Percentiles rank a stretch among this genome's conserved stretches.
These are phyloP conservation scores for Tautogolabrus adspersus DNA, from an alignment of 2,113 vertebrate species.

Conservation along the genomic window DNA sequence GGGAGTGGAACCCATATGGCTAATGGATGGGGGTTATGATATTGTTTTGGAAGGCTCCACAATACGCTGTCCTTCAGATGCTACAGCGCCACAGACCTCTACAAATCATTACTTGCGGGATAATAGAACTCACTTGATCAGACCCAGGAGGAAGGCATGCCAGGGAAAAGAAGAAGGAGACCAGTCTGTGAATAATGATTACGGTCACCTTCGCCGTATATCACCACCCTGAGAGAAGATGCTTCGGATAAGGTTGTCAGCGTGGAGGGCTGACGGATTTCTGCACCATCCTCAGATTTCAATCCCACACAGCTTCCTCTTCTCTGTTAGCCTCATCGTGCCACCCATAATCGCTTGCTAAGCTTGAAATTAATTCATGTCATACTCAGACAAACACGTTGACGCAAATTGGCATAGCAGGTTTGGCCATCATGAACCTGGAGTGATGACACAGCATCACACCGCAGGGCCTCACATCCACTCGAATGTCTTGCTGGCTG, in stretches of 20 bases:
- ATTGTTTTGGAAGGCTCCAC: constrained; percentile 72
- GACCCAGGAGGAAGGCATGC: constrained; percentile 52
- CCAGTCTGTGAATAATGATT: constrained; percentile 72
- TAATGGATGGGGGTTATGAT: constrained; percentile 74
- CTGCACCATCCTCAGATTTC: constrained; percentile 54
- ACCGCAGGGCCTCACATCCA: not conserved
- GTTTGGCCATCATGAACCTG: constrained; percentile 41
- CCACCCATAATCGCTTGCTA: constrained; percentile 45
- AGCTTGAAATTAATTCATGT: constrained; percentile 54
- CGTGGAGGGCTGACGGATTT: constrained; percentile 66
- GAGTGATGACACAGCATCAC: constrained; percentile 49
- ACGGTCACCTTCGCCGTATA: constrained; percentile 78
- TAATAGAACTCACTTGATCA: constrained; percentile 68
- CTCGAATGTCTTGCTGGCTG: not conserved
- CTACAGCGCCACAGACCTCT: constrained; percentile 52
- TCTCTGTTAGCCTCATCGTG: not conserved
- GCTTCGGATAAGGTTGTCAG: constrained; percentile 72
- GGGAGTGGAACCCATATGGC: constrained; percentile 69
- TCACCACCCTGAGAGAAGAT: constrained; percentile 65
- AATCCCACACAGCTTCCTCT: constrained; percentile 20
- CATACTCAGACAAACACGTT: constrained; percentile 43
- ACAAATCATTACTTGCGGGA: constrained; percentile 67
- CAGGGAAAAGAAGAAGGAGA: constrained; percentile 31
- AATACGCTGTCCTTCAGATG: constrained; percentile 66
- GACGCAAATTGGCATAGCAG: constrained; percentile 40